These are phyloP conservation scores for Grallaria varia DNA, from an alignment of 2,113 vertebrate genomes.

Conservation along the genomic window DNA sequence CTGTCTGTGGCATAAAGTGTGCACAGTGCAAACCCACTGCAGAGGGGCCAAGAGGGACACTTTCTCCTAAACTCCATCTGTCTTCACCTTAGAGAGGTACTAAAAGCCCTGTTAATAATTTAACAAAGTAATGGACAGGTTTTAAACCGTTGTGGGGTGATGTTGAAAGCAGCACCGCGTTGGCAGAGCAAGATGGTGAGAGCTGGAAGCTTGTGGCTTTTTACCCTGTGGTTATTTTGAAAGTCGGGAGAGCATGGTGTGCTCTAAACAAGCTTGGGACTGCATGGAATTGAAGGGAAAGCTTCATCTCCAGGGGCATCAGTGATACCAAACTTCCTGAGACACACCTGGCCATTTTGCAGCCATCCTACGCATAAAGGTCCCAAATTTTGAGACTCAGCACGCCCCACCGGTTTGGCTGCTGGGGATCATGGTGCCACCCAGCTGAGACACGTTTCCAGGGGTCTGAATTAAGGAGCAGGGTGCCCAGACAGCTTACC, in stretches of 20 bases:
- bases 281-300: fast-evolving
- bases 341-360: neutral
- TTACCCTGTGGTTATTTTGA: neutral
- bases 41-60: neutral
- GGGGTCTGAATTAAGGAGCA: neutral
- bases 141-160: conserved; percentile 28
- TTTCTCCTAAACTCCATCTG: neutral
- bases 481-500: neutral
- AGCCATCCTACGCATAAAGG: neutral
- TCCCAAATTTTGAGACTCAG: neutral
- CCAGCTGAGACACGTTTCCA: neutral
- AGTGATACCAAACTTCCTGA: neutral
- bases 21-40: neutral
- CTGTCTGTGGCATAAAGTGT: neutral
- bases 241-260: neutral
- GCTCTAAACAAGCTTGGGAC: neutral
- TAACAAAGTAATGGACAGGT: conserved; percentile 58
- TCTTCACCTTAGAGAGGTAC: conserved; percentile 24
- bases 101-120: conserved; percentile 75
- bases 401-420: neutral
- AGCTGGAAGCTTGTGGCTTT: neutral
- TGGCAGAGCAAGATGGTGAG: neutral
- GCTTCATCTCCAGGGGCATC: neutral
- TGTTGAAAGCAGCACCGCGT: neutral
- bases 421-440: neutral